phyloP scores from a whole-genome alignment of 2,888 invertebrate genomes.

The Loripinus fragilis region DNA sequence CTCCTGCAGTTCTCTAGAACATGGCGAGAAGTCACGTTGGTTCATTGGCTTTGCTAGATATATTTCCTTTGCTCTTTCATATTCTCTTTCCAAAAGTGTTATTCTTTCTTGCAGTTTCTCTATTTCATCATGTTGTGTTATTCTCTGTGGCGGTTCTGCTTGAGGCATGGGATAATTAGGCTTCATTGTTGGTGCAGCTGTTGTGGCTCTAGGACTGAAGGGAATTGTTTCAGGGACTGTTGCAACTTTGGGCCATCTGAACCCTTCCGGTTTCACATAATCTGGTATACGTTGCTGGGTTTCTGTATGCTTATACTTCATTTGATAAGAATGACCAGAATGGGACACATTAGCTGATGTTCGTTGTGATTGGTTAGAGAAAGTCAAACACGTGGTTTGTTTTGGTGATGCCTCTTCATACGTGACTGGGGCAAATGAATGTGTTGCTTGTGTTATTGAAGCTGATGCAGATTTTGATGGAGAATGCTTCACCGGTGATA shows the following conservation, averaged over 20 bases:
- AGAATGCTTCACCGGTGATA: slow-evolving; percentile 40
- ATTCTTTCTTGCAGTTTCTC: slow-evolving; percentile 25
- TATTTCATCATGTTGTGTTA: background rate
- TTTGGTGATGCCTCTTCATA: background rate
- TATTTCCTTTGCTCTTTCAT: slow-evolving; percentile 40
- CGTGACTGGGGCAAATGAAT: background rate
- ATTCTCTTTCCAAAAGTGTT: slow-evolving; percentile 40
- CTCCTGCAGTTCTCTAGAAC: slow-evolving; percentile 23
- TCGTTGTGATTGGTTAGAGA: background rate
- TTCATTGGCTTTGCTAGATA: slow-evolving; percentile 20
- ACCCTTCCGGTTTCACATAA: slow-evolving; percentile 54
- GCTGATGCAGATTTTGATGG: slow-evolving; percentile 24
- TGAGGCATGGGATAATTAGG: slow-evolving; percentile 1
- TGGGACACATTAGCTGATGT: background rate
- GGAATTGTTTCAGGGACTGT: slow-evolving; percentile 41
- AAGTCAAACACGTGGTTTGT: background rate
- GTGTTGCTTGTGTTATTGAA: background rate
- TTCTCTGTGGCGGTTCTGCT: background rate
- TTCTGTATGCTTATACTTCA: background rate
- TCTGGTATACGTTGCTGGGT: background rate
- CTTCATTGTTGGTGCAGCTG: slow-evolving; percentile 23
- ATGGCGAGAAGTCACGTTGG: slow-evolving; percentile 7
- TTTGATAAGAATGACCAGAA: background rate
- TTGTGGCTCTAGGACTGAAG: slow-evolving; percentile 57
- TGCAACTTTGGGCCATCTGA: slow-evolving; percentile 51